Conservation (phyloP, 2,888 invertebrate genomes). For the Bruchidius siliquastri region DNA sequence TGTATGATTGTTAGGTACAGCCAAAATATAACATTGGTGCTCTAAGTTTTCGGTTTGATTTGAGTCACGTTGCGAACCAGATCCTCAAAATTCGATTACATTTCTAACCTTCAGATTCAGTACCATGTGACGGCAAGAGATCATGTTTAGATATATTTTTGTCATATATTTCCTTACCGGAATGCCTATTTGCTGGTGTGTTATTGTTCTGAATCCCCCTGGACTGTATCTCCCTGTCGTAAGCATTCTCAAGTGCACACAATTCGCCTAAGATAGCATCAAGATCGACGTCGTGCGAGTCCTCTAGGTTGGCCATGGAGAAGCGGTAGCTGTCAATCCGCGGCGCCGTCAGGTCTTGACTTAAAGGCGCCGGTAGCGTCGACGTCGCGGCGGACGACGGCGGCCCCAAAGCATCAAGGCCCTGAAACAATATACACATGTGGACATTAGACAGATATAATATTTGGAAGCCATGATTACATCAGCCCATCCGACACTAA, state of each 20-base stretch:
- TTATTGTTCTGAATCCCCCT: slow-evolving; percentile 39
- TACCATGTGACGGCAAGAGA: no score
- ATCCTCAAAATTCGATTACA: no score
- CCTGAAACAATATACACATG: slow-evolving; percentile 53
- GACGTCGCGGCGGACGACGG: slow-evolving; percentile 45
- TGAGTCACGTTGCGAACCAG: no score
- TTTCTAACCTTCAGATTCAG: no score
- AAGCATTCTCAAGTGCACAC: slow-evolving; percentile 79
- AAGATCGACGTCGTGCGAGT: slow-evolving; percentile 93
- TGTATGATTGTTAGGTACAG: no score
- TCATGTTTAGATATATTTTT: no score
- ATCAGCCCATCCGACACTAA: no score
- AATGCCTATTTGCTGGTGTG: neutral
- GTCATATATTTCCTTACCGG: neutral
- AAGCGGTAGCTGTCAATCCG: slow-evolving; percentile 87
- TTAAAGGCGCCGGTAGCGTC: slow-evolving; percentile 54
- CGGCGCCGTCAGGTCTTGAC: slow-evolving; percentile 70
- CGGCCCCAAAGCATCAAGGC: slow-evolving; percentile 57
- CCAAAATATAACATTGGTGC: no score
- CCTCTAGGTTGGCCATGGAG: slow-evolving; percentile 94
- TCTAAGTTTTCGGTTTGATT: no score
- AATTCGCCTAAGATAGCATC: slow-evolving; percentile 95
- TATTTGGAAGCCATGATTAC: no score
- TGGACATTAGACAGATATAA: no score
- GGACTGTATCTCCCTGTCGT: slow-evolving; percentile 54